Evolutionary conservation across 1,140 invertebrate genomes (phyloP), one percentile per base, ranked within the genome.

Genomic region (Leguminivora glycinivorella): DNA sequence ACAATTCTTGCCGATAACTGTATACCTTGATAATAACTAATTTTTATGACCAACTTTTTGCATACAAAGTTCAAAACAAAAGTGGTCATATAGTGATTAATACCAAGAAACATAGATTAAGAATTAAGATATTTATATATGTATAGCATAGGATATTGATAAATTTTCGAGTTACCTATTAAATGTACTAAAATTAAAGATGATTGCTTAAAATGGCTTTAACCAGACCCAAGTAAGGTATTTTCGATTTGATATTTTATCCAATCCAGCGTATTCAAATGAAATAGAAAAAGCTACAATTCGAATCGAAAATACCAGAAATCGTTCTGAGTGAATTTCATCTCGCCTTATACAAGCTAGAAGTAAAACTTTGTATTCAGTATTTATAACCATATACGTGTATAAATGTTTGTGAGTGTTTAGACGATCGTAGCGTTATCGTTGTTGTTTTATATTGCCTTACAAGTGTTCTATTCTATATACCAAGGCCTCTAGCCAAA

Each of bases 391-490:
- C 25, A 5, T 43, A 25, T 47, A 68, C 14, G 14, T 24, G 34
- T 68, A 22, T 31, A n/a, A 43, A 43, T 68, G 17, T 40, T 40
- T 31, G 14, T 25, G 29, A 29, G 14, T 38, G 40, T 43, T 68
- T 29, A 68, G 34, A 68, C 19, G n/a, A 40, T 43, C 34, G 10
- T 68, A 47, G 4, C 38, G 40, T 68, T 68, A 68, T 40, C 19
- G 67, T 68, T 63, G 26, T 26, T 63, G 12, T 63, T 63, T 63
- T 26, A 31, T 63, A 63, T n/a, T 31, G 58, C n/a, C 9, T 14
- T 60, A 60, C 12, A 26, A 63, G n/a, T 63, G 14, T 29, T 29
- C n/a, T 63, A 19, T 40, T 10, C 2, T n/a, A n/a, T n/a, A n/a
- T n/a, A n/a, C n/a, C n/a, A n/a, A n/a, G n/a, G n/a, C n/a, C n/a